Evolutionary conservation across 2,888 invertebrate genomes (phyloP).

Genomic region (Omphaloscelis lunosa): DNA sequence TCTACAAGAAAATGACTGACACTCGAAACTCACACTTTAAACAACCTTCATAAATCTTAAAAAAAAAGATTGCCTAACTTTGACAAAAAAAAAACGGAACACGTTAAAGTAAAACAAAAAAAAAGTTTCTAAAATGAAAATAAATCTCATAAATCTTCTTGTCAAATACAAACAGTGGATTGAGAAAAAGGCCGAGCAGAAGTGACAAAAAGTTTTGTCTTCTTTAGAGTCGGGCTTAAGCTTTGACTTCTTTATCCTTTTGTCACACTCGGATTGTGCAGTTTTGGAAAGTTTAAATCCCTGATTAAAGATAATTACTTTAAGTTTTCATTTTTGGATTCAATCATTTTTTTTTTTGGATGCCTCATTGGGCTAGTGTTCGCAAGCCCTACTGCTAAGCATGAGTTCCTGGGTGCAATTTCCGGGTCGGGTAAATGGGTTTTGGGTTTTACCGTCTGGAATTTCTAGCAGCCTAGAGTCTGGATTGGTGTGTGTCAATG

Average conservation of each 20-base stretch:
- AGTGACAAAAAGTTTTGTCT: slow-evolving; percentile 65
- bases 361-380: background rate
- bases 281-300: slow-evolving; percentile 26
- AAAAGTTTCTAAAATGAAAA: slow-evolving; percentile 42
- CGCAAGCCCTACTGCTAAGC: background rate
- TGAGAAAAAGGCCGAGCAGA: slow-evolving; percentile 44
- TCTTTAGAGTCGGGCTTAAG: slow-evolving; percentile 39
- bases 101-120: slow-evolving; percentile 33
- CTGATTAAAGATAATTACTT: background rate
- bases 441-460: background rate
- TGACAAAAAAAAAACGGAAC: slow-evolving; percentile 15
- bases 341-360: background rate
- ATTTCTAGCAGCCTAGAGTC: background rate
- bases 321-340: background rate
- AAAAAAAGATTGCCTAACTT: slow-evolving; percentile 36
- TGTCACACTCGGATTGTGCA: slow-evolving; percentile 25
- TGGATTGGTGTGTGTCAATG: background rate
- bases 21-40: slow-evolving; percentile 7
- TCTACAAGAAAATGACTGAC: background rate
- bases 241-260: slow-evolving; percentile 39
- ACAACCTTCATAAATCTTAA: slow-evolving; percentile 26
- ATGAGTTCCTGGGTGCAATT: background rate
- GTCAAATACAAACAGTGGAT: slow-evolving; percentile 58
- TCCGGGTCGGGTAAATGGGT: background rate
- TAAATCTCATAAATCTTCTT: slow-evolving; percentile 56